Conservation (phyloP, 1,140 invertebrate genomes). For the Diabrotica virgifera region DNA sequence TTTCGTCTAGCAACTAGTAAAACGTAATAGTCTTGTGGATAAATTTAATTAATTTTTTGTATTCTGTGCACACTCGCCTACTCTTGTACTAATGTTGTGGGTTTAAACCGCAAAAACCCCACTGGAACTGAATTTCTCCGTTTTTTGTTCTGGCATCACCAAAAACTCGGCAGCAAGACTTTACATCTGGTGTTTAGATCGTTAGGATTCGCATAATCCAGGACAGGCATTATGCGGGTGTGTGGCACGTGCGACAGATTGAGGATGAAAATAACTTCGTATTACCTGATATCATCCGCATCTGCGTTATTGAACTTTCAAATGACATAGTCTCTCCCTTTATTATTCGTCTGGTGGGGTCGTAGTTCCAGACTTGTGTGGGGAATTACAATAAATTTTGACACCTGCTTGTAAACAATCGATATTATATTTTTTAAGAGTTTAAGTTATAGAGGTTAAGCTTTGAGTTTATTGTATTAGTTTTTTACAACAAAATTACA, state of each 20-base stretch:
- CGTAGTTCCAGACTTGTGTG: neutral
- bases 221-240: neutral
- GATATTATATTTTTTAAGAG: too few relatives aligned
- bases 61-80: too few relatives aligned
- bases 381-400: too few relatives aligned
- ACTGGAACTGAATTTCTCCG: neutral
- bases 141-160: neutral
- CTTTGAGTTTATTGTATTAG: too few relatives aligned
- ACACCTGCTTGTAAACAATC: too few relatives aligned
- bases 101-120: too few relatives aligned
- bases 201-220: constrained; percentile 1
- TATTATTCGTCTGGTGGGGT: constrained; percentile 1
- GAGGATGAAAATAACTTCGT: constrained; percentile 2
- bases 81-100: too few relatives aligned
- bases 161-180: neutral
- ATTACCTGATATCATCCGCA: constrained; percentile 2
- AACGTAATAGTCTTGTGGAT: too few relatives aligned
- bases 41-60: too few relatives aligned
- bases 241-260: neutral
- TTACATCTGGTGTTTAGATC: neutral
- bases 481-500: too few relatives aligned
- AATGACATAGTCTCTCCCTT: constrained; percentile 1
- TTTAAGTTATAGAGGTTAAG: too few relatives aligned
- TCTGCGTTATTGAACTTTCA: neutral
- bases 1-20: too few relatives aligned